Evolutionary conservation across 1,140 invertebrate species (phyloP), one percentile per base, ranked within the genome.

Genomic region (Hypsibius dujardini): DNA sequence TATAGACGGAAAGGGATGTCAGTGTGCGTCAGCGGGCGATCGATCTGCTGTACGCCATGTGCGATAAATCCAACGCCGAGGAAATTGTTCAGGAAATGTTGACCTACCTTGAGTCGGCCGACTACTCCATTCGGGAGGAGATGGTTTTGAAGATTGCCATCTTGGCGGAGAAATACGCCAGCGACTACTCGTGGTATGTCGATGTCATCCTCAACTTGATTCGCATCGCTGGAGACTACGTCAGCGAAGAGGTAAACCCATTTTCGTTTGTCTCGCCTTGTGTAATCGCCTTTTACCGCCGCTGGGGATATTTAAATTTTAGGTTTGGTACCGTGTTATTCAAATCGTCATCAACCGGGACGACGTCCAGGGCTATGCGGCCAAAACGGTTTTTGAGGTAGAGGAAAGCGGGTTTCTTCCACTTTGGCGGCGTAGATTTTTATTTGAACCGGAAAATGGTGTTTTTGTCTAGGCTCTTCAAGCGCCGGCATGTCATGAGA

Each of bases 101-200:
- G 56, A 90, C 93, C 77, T 99, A 99, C 80, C 82, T 99, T 72
- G 95, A 99, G 83, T 95, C 94, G 15, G 95, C 96, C 47, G 96
- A 99, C 82, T 99, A 99, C 81, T 98, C 95, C 40, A 99, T 99
- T 76, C 85, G 95, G 75, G 96, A 99, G 82, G 96, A 99, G 83
- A 98, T 99, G 95, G 96, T 97, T 12, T 82, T 99, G 3, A 99
- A 99, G 84, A 95, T 99, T 72, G 96, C 96, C 46, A 99, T 99
- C 78, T 82, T 99, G 72, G 93, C 95, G 28, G 96, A 99, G 82
- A 99, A 99, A 82, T 99, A 99, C 82, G 95, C 95, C 1, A 95
- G 93, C 46, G 95, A 99, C 80, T 98, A 96, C 76, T 98, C 95
- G 14, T 99, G 96, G 96, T 82, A 90, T 81, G 95, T 99, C 72